Evolutionary conservation across 2,113 vertebrate species (phyloP).

Genomic region (Uropsilus gracilis): DNA sequence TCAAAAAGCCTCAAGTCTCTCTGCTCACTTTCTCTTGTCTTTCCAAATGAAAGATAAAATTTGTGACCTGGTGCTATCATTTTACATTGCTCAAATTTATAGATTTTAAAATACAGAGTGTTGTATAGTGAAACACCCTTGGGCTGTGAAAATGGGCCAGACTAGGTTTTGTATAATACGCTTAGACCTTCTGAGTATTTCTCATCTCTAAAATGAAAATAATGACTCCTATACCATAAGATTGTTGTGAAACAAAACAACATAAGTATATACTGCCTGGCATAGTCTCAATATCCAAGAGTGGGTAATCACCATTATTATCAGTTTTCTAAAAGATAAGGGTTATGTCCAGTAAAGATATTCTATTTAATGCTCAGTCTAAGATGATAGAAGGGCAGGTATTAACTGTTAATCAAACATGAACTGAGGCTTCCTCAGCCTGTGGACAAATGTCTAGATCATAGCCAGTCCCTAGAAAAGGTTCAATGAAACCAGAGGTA

Average conservation of each 20-base stretch:
- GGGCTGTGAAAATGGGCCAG: not conserved
- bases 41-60: conserved; percentile 27
- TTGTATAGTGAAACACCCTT: not conserved
- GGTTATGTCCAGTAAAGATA: not conserved
- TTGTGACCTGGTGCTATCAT: not conserved
- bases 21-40: not conserved
- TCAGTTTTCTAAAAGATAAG: not conserved
- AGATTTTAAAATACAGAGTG: conserved; percentile 26
- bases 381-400: not conserved
- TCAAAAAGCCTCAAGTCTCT: not conserved
- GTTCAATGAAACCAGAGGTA: not conserved
- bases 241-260: not conserved
- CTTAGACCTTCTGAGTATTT: not conserved
- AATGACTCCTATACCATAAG: not conserved
- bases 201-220: not conserved
- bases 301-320: not conserved
- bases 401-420: not conserved
- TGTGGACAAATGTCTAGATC: not conserved
- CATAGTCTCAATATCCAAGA: not conserved
- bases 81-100: conserved; percentile 47
- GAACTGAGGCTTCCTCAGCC: not conserved
- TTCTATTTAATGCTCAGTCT: not conserved
- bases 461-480: not conserved
- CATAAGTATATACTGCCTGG: not conserved
- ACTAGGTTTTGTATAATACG: not conserved